phyloP scores from a whole-genome alignment of 2,797 vertebrate genomes.

The Amniataba percoides region DNA sequence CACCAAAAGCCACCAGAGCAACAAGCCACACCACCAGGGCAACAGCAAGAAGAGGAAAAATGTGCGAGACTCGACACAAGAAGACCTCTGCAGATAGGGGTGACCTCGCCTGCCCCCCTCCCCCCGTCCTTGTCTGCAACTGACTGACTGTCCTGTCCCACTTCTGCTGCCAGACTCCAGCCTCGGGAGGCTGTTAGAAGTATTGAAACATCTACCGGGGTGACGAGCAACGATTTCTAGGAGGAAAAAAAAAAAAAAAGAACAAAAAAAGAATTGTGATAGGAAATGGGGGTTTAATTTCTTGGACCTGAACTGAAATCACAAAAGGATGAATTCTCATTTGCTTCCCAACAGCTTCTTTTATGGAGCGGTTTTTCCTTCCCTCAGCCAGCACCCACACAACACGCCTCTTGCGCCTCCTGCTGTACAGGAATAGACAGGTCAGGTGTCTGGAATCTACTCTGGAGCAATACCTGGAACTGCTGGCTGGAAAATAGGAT shows the following conservation, averaged over 20 bases:
- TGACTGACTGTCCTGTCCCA: slow-evolving; percentile 71
- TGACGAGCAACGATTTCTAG: slow-evolving; percentile 74
- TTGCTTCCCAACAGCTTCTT: slow-evolving; percentile 76
- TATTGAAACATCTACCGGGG: slow-evolving; percentile 64
- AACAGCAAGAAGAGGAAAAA: slow-evolving; percentile 97
- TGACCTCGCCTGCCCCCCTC: slow-evolving; percentile 33
- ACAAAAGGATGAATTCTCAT: slow-evolving; percentile 71
- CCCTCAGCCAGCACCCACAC: slow-evolving; percentile 69
- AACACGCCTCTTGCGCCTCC: slow-evolving; percentile 73
- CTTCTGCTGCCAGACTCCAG: slow-evolving; percentile 77
- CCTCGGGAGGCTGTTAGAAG: slow-evolving; percentile 74
- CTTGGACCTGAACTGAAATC: slow-evolving; percentile 77
- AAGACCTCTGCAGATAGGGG: slow-evolving; percentile 96
- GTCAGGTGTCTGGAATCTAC: slow-evolving; percentile 64
- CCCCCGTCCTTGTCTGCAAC: slow-evolving; percentile 61
- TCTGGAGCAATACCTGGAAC: slow-evolving; percentile 77
- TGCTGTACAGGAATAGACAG: slow-evolving; percentile 77
- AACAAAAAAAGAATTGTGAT: slow-evolving; percentile 65
- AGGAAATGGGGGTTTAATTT: slow-evolving; percentile 69
- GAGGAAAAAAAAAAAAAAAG: slow-evolving; percentile 59
- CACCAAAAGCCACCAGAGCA: slow-evolving; percentile 89
- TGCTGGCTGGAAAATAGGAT: slow-evolving; percentile 64
- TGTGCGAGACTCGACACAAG: slow-evolving; percentile 90
- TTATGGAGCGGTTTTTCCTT: slow-evolving; percentile 63
- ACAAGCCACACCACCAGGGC: slow-evolving; percentile 89